phyloP scores from a whole-genome alignment of 2,113 vertebrate genomes.

The Fulmarus glacialis region DNA sequence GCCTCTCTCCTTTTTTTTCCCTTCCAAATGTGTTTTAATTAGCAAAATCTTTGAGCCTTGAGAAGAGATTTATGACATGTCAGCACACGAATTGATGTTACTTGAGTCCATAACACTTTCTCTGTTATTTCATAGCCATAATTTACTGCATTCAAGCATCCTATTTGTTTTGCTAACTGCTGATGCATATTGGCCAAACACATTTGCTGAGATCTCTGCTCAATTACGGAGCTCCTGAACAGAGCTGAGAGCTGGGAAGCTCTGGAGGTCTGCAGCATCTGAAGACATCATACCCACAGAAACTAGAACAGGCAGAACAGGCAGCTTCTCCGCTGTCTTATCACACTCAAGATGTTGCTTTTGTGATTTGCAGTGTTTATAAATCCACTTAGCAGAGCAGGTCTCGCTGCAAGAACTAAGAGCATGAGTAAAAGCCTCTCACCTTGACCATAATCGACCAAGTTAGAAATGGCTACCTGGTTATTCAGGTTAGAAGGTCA shows the following conservation, averaged over 20 bases:
- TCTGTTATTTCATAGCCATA: not conserved
- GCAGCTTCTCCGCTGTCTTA: not conserved
- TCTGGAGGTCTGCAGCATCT: not conserved
- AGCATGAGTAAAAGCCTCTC: not conserved
- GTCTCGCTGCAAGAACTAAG: not conserved
- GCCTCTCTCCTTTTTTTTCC: not conserved
- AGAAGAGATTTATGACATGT: constrained; percentile 17
- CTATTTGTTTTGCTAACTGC: constrained; percentile 3
- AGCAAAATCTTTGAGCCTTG: not conserved
- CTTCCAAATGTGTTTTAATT: constrained; percentile 5
- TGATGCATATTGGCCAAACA: not conserved
- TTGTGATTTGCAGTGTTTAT: not conserved
- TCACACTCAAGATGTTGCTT: not conserved
- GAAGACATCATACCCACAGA: not conserved
- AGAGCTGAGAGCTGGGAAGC: not conserved
- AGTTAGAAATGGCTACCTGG: not conserved
- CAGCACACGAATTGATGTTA: not conserved
- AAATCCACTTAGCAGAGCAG: not conserved
- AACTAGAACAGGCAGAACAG: not conserved
- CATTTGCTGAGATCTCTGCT: not conserved
- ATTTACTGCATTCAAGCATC: not conserved
- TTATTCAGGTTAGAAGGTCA: not conserved
- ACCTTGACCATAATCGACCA: not conserved
- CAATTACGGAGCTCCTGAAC: not conserved
- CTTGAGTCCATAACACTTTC: constrained; percentile 5